Percentiles rank a stretch among this genome's conserved stretches.
phyloP scores from a whole-genome alignment of 2,113 vertebrate species.

The Coracopsis vasa region DNA sequence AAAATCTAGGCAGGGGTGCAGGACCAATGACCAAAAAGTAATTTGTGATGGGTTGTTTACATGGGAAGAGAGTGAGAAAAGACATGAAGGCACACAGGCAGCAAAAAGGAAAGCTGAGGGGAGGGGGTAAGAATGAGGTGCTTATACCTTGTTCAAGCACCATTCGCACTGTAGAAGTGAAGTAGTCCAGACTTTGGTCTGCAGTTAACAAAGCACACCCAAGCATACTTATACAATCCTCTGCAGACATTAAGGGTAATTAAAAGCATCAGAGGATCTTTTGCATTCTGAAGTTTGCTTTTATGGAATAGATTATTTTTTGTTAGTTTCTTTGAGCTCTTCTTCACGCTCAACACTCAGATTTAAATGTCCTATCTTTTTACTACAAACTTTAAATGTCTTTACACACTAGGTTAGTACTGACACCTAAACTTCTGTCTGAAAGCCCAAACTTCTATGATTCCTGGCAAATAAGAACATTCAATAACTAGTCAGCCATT shows the following conservation, averaged over 20 bases:
- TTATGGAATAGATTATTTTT: not conserved
- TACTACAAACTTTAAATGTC: not conserved
- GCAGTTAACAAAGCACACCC: not conserved
- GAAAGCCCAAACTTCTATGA: not conserved
- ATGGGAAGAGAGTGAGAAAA: not conserved
- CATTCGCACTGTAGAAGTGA: not conserved
- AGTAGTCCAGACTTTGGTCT: not conserved
- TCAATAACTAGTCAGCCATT: not conserved
- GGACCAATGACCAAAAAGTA: not conserved
- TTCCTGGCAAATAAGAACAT: not conserved
- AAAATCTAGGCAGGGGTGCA: not conserved
- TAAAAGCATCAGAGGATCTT: not conserved
- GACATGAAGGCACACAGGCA: not conserved
- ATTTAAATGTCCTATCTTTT: not conserved
- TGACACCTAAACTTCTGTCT: not conserved
- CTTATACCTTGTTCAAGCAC: not conserved
- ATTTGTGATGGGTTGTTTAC: not conserved
- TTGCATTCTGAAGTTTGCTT: not conserved
- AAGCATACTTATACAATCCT: fast-evolving
- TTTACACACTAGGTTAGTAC: not conserved
- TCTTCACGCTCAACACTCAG: not conserved
- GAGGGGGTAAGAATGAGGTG: not conserved
- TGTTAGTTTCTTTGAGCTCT: not conserved
- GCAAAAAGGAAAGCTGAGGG: not conserved
- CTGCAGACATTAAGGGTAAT: not conserved